Base-by-base conservation (phyloP, 2,888 invertebrate genomes). In the Metallyticus violacea region DNA sequence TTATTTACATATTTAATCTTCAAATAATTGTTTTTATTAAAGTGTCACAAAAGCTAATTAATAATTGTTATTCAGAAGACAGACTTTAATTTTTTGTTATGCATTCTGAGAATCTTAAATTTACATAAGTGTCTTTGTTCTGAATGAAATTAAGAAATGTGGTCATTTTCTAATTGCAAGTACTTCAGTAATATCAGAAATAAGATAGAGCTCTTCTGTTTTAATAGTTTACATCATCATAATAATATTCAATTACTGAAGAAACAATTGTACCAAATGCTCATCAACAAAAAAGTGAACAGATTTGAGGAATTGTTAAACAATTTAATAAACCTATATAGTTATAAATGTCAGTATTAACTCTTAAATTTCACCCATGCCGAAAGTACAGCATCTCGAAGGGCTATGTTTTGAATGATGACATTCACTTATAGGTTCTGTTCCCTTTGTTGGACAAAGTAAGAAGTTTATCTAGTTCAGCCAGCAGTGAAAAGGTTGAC, bases 391-490 rank as follows among this genome's bases (percentile, higher is more conserved):
- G 40, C 40, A 62, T 62, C 15, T 62, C 4, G 15, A 62, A 4
- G 40, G 6, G 2, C 3, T 4, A 15, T 62, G 22, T 15, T 0
- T 15, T 62, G 9, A 62, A 15, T 62, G 2, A 15, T 62, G 40
- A 15, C 15, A 62, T 62, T 28, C 15, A 81, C 80, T 85, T 88
- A 76, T 89, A 94, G 93, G 99, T 99, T 26, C 93, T 99, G 77
- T 99, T 99, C 92, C 99, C 99, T 0, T 94, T 99, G 90, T 92
- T 99, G 87, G 98, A 99, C 90, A 96, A 97, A 93, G 99, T 99
- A 0, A 94, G 97, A 6, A 92, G 91, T 86, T 90, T 92, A 78
- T 93, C 93, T 78, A 92, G 92, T 87, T 91, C 92, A 27, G 93
- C 94, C 5, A 93, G 93, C 80, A 92, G 91, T 88, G 92, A 92